Evolutionary conservation across 2,113 vertebrate species (phyloP), one percentile per base, ranked within the genome.

Genomic region (Atherinomorus stipes): DNA sequence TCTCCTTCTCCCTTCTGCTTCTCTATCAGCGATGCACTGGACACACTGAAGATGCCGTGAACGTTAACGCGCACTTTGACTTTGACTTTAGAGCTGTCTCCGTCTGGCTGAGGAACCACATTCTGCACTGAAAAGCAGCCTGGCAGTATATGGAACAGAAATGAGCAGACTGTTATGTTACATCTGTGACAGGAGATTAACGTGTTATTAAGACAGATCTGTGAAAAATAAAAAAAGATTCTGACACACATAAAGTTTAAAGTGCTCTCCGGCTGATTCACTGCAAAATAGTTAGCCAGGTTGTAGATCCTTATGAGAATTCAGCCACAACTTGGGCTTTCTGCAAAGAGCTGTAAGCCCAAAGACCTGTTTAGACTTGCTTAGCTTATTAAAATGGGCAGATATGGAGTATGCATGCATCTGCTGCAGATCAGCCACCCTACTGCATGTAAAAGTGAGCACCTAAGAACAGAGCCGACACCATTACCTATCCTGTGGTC

Each of bases 11-110:
- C 1, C 72, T 93, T 96, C 79, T 95, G 96, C 90, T 95, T 98
- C 84, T 99, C 97, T 13, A 99, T 95, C 63, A 98, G 74, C 12
- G 96, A 96, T 0, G 97, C 97, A 7, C 80, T 95, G 58, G 96
- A 97, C 85, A 98, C 96, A 0, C 95, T 96, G 93, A 99, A 97
- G 84, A 98, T 95, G 44, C 97, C 97, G 0, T 99, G 97, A 64
- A 97, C 90, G 7, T 97, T 98, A 59, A 99, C 94, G 0, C 96
- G 96, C 72, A 99, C 97, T 91, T 98, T 99, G 54, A 99, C 96
- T 78, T 99, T 99, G 60, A 99, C 96, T 91, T 98, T 98, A 40
- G 96, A 96, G 82, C 93, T 96, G 80, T 97, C 96, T 0, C 97
- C 97, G 23, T 98, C 96, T 0, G 94, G 94, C 50, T 97, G 97